Conservation (phyloP, 2,113 vertebrate species). For the Brachionichthys hirsutus region DNA sequence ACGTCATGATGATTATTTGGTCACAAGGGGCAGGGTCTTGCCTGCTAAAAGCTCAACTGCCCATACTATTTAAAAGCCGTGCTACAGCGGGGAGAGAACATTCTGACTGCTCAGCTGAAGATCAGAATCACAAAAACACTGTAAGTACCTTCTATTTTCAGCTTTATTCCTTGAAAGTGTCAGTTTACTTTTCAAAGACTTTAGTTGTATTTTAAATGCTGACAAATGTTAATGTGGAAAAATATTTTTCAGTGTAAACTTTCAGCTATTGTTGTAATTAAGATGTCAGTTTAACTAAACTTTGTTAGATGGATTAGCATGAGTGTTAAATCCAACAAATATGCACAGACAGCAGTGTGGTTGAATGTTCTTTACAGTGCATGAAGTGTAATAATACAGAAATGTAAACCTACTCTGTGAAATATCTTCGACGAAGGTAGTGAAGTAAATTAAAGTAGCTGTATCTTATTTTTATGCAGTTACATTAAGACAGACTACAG, state of each 20-base stretch:
- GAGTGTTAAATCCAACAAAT: too few species aligned
- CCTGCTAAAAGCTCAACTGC: conserved; percentile 34
- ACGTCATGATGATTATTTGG: conserved; percentile 29
- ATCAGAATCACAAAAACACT: conserved; percentile 26
- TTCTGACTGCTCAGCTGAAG: conserved; percentile 33
- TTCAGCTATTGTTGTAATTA: background rate
- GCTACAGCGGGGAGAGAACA: conserved; percentile 24
- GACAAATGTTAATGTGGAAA: background rate
- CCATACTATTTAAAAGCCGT: conserved; percentile 58
- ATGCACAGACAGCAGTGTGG: too few species aligned
- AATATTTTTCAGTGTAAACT: background rate
- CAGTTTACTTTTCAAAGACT: background rate
- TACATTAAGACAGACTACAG: too few species aligned
- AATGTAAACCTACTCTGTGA: too few species aligned
- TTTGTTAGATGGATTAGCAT: background rate
- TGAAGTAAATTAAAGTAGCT: too few species aligned
- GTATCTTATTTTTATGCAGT: too few species aligned
- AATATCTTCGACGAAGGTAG: too few species aligned
- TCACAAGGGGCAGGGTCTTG: conserved; percentile 62
- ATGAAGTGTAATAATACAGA: too few species aligned
- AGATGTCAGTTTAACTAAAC: background rate
- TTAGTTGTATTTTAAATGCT: background rate
- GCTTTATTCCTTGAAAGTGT: background rate
- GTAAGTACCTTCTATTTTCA: conserved; percentile 47
- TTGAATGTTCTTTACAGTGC: too few species aligned